Base-by-base conservation (phyloP, 2,888 invertebrate species). In the Amphimallon solstitiale region DNA sequence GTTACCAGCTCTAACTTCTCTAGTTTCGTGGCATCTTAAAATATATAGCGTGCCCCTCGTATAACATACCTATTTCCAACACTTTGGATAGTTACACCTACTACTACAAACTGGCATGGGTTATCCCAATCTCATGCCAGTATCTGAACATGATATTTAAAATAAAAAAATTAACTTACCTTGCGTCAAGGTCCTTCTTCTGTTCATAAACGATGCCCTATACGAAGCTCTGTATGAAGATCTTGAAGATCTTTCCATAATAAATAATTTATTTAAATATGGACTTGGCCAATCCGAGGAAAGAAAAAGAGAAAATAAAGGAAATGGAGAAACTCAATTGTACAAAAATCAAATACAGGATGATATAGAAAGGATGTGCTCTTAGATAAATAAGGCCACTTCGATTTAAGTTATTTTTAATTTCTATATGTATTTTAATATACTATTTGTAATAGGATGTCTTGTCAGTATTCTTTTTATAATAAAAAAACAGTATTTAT, bases 131-230 rank as follows among this genome's bases (percentile, higher is more conserved):
- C 59, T 46, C 12, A 17, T 35, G 12, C 6, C 40, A 2, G 0
- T n/a, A 14, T 40, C 7, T 5, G 19, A 48, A 21, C 7, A 7
- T 15, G 23, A 38, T 56, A 40, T 15, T 35, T 29, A n/a, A 14
- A 40, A 17, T 35, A 35, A 52, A 63, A 43, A 46, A 38, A 63
- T 15, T 46, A 15, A 76, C 80, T 80, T 73, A 81, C 81, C 81
- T 72, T 75, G 66, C 67, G 72, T 77, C 70, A 80, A 76, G 70
- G 79, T 79, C 64, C 70, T 73, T 72, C 80, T 77, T 70, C 77
- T 75, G 69, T 77, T 78, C 71, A 78, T 77, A 65, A 81, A 76
- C 49, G 81, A 80, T 52, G 79, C 76, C 38, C 66, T 59, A 38
- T 65, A 29, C 10, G 65, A 56, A 40, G 40, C 21, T 29, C 56